Base-by-base conservation (phyloP, 2,888 invertebrate genomes). In the Euclidia mi region DNA sequence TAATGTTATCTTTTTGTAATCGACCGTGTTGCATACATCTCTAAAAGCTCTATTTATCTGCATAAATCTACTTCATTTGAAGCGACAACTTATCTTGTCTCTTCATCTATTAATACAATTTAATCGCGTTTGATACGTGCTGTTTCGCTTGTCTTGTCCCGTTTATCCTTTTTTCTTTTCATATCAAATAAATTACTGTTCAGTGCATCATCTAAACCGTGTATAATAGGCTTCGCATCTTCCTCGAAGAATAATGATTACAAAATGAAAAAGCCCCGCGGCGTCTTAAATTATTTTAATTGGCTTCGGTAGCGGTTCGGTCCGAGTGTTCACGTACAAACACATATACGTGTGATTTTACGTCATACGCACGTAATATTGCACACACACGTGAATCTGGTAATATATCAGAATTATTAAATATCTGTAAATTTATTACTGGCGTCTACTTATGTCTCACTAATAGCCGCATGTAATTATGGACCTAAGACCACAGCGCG, bases 221-320 rank as follows among this genome's bases (percentile, higher is more conserved):
- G 84, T 89, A 89, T 92, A 92, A 92, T 91, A 91, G 88, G 89
- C 87, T 86, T 88, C 83, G 88, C 85, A 88, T 91, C 89, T 89
- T 85, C 87, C 78, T 84, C 87, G 87, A 89, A 91, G 92, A 93
- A 89, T 92, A 90, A 94, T 92, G 89, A 89, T 85, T 90, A 90
- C 88, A 92, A 92, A 93, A 92, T 90, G 91, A 92, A 92, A 91
- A 93, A 92, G 85, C 88, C 92, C 84, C 69, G 83, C 81, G 89
- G 94, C 92, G 82, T 91, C 89, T 92, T 92, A 90, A 94, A 94
- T 95, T 94, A 94, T 94, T 94, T 94, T 94, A 95, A 95, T 95
- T 95, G 94, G 93, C 90, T 93, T 89, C 94, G 92, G 95, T 95
- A 95, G 95, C 94, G 86, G 81, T 84, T 85, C 74, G 82, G 82